phyloP scores from a whole-genome alignment of 2,888 invertebrate genomes.

The Trissolcus japonicus region DNA sequence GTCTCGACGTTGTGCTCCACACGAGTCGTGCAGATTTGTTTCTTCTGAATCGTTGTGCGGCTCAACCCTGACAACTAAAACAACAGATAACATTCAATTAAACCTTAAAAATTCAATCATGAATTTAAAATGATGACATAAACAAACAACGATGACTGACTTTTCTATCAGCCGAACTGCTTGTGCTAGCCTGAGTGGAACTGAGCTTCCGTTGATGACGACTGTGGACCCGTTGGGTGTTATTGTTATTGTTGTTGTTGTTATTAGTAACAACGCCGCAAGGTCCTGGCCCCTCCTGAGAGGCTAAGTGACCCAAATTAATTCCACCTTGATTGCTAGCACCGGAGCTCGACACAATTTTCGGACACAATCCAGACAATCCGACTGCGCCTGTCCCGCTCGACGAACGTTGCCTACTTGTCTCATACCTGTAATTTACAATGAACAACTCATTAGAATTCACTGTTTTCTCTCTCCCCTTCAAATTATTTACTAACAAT shows the following conservation, averaged over 20 bases:
- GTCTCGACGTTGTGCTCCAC: constrained; percentile 65
- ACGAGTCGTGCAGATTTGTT: constrained; percentile 65
- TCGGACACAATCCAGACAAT: constrained; percentile 73
- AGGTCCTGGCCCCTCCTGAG: constrained; percentile 70
- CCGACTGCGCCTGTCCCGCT: constrained; percentile 71
- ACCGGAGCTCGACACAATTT: constrained; percentile 71
- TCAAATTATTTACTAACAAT: too few relatives aligned
- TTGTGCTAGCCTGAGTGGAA: constrained; percentile 67
- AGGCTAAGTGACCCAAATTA: constrained; percentile 73
- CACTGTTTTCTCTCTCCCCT: too few relatives aligned
- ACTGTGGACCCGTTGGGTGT: constrained; percentile 67
- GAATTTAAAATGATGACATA: too few relatives aligned
- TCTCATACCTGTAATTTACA: constrained; percentile 73
- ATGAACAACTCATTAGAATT: constrained; percentile 1
- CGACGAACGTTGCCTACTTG: constrained; percentile 74
- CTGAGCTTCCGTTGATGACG: constrained; percentile 72
- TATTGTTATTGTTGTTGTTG: constrained; percentile 33
- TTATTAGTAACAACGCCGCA: constrained; percentile 65
- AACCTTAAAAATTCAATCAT: neutral
- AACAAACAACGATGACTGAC: constrained; percentile 49
- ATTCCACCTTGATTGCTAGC: constrained; percentile 69
- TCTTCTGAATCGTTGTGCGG: constrained; percentile 67
- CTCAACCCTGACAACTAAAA: constrained; percentile 61
- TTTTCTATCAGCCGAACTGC: constrained; percentile 68
- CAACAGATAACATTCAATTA: constrained; percentile 15